Conservation (phyloP, 2,888 invertebrate genomes). For the Drosophila testacea region DNA sequence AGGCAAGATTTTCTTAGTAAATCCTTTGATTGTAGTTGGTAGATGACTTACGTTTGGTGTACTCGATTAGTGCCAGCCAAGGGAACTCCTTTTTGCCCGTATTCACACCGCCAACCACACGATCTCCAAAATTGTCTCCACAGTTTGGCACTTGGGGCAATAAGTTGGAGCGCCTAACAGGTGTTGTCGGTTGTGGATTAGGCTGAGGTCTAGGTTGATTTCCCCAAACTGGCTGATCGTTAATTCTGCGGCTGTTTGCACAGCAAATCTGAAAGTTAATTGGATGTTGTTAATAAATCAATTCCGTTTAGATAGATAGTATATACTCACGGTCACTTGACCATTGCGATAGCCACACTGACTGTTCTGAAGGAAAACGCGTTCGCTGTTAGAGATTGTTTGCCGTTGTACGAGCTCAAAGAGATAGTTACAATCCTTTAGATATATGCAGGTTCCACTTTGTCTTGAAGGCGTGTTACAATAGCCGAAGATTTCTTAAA, state of each 20-base stretch:
- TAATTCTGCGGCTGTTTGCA: slow-evolving; percentile 51
- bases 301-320: not conserved
- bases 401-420: slow-evolving; percentile 61
- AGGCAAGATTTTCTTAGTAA: not conserved
- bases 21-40: not conserved
- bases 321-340: slow-evolving; percentile 62
- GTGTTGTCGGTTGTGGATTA: not conserved
- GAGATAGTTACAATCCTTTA: slow-evolving; percentile 65
- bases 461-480: slow-evolving; percentile 72
- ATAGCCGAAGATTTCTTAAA: slow-evolving; percentile 67
- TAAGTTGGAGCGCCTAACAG: slow-evolving; percentile 62
- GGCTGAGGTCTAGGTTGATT: slow-evolving; percentile 8
- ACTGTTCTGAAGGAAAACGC: slow-evolving; percentile 86
- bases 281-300: not conserved
- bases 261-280: slow-evolving; percentile 60
- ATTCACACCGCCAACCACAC: slow-evolving; percentile 87
- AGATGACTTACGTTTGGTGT: slow-evolving; percentile 79
- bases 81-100: slow-evolving; percentile 88
- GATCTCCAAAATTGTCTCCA: slow-evolving; percentile 84
- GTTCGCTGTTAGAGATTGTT: slow-evolving; percentile 48
- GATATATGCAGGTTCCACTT: slow-evolving; percentile 69
- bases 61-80: slow-evolving; percentile 85
- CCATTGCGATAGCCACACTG: slow-evolving; percentile 89
- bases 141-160: slow-evolving; percentile 65
- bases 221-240: slow-evolving; percentile 45